These are phyloP conservation scores for Chouioia cunea DNA, from an alignment of 2,888 invertebrate species.

Conservation along the genomic window DNA sequence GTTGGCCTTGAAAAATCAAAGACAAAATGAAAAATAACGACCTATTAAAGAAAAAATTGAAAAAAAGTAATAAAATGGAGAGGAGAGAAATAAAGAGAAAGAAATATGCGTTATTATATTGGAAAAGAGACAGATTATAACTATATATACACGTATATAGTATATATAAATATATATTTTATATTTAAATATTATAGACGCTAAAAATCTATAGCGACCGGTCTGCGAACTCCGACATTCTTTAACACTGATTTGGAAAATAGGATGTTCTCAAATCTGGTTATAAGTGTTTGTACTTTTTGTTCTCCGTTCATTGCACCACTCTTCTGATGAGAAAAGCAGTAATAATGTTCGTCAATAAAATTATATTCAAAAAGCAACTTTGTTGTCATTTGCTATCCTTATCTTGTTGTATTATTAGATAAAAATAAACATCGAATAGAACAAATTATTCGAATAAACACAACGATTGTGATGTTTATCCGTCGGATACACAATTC, in stretches of 20 bases:
- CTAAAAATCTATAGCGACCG: slow-evolving; percentile 55
- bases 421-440: too few species aligned
- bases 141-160: slow-evolving; percentile 51
- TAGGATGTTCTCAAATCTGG: slow-evolving; percentile 56
- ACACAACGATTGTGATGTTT: too few species aligned
- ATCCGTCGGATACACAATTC: too few species aligned
- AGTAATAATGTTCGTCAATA: slow-evolving; percentile 59
- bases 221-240: slow-evolving; percentile 56
- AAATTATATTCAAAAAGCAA: slow-evolving; percentile 50
- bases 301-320: slow-evolving; percentile 58
- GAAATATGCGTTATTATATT: slow-evolving; percentile 61
- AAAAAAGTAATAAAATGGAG: slow-evolving; percentile 46
- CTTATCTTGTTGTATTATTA: neutral
- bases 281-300: slow-evolving; percentile 56
- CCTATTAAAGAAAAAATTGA: slow-evolving; percentile 51
- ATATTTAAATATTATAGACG: slow-evolving; percentile 60
- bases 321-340: slow-evolving; percentile 51
- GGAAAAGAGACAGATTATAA: slow-evolving; percentile 57
- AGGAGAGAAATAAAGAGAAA: slow-evolving; percentile 48
- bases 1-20: slow-evolving; percentile 68
- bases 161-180: slow-evolving; percentile 60
- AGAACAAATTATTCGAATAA: too few species aligned
- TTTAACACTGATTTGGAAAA: slow-evolving; percentile 52
- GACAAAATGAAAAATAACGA: slow-evolving; percentile 48
- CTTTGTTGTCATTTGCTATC: neutral